Evolutionary conservation across 2,888 invertebrate species (phyloP).

Genomic region (Cotesia congregata): DNA sequence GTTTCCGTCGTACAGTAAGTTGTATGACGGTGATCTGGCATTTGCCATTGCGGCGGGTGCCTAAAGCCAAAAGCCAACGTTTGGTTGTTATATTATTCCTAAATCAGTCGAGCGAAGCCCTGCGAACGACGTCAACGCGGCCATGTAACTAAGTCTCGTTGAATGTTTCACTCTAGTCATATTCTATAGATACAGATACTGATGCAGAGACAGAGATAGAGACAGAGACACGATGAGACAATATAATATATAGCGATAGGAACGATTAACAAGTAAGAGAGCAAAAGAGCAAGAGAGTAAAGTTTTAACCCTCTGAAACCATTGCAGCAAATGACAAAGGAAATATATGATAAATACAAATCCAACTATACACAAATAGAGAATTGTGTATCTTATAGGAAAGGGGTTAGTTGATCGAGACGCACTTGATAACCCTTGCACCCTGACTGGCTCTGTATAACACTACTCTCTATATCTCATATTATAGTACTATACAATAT

Average conservation of each 20-base stretch:
- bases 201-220: too few species aligned
- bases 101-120: slow-evolving; percentile 40
- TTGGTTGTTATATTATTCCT: slow-evolving; percentile 31
- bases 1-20: slow-evolving; percentile 7
- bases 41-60: slow-evolving; percentile 25
- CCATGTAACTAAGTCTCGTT: slow-evolving; percentile 41
- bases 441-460: neutral
- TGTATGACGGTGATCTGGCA: neutral
- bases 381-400: neutral
- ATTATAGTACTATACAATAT: neutral
- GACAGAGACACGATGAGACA: neutral
- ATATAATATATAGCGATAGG: neutral
- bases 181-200: neutral
- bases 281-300: neutral
- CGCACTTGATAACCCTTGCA: slow-evolving; percentile 32
- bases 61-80: slow-evolving; percentile 21
- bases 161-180: slow-evolving; percentile 26
- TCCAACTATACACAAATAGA: neutral
- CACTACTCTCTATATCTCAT: neutral
- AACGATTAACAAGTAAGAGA: slow-evolving; percentile 7
- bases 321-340: too few species aligned
- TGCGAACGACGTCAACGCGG: slow-evolving; percentile 38
- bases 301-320: neutral
- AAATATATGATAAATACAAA: too few species aligned
- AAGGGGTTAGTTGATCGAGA: slow-evolving; percentile 21